Percentiles rank a stretch among this genome's conserved stretches.
Evolutionary conservation across 2,113 vertebrate species (phyloP).

Genomic region (Oreochromis spilurus): DNA sequence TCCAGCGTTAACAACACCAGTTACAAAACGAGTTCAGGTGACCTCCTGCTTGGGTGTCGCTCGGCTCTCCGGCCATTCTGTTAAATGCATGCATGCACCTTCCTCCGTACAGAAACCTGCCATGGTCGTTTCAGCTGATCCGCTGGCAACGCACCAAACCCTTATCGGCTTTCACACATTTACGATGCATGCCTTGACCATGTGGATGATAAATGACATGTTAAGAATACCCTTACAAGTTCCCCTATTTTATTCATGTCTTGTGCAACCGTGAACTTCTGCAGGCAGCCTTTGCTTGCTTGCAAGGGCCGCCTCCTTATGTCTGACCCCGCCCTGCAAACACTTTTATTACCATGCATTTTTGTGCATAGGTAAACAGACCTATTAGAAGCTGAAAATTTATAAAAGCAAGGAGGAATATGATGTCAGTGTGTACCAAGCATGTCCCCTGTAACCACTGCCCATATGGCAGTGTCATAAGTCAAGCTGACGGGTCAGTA

Average conservation of each 20-base stretch:
- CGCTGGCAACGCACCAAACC: not conserved
- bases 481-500: slow-evolving; percentile 58
- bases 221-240: not conserved
- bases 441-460: not conserved
- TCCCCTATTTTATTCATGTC: not conserved
- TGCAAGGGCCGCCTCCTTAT: not conserved
- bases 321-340: not conserved
- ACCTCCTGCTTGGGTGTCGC: not conserved
- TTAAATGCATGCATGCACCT: not conserved
- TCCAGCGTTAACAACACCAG: not conserved
- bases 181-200: not conserved
- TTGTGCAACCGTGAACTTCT: not conserved
- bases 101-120: not conserved
- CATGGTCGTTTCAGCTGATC: not conserved
- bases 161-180: not conserved
- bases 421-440: not conserved
- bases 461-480: slow-evolving; percentile 57
- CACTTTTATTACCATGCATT: not conserved
- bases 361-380: not conserved
- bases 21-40: not conserved
- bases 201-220: not conserved
- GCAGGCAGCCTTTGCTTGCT: not conserved
- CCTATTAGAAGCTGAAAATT: not conserved
- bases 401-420: not conserved
- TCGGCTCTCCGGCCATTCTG: not conserved